Base-by-base conservation (phyloP, 2,113 vertebrate genomes). In the Rhinichthys klamathensis region DNA sequence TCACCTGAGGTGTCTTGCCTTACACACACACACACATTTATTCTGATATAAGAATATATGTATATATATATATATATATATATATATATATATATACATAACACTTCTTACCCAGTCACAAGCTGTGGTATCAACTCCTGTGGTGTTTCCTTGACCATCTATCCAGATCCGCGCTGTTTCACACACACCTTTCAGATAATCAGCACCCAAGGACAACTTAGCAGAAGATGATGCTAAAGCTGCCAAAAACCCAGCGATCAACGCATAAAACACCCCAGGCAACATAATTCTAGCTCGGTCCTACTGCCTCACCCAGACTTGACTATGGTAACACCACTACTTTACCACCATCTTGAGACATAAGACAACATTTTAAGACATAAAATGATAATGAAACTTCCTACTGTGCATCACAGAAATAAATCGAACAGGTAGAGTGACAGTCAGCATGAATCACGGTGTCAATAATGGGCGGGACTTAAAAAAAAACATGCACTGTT, bases 131-230 rank as follows among this genome's bases (percentile, higher is more conserved):
- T 83, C 86, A 1, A 30, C 76, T 9, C 63, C 18, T 38, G 15
- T 63, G 86, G 86, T 72, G 60, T 44, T 75, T 18, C 85, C 69
- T 27, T 85, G 44, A 35, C 41, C 79, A 32, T 21, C 78, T 27
- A 44, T 77, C 89, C 87, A 89, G 11, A 65, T 80, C 69, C 91
- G 70, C 38, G 76, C 80, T 1, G 84, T 56, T 46, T 92, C 93
- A 25, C 95, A 96, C 76, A 90, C 89, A 13, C 84, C 84, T 51
- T 77, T 89, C 58, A 94, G 67, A 41, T 94, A 89, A 75, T 90
- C 92, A 0, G 92, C 89, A 6, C 96, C 94, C 18, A 98, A 90
- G 0, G 95, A 95, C 77, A 98, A 93, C 86, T 98, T 98, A 23
- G 96, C 97, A 4, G 92, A 94, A 9, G 95, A 88, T 2, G 96